Base-by-base conservation (phyloP, 2,113 vertebrate genomes). In the Prunella himalayana region DNA sequence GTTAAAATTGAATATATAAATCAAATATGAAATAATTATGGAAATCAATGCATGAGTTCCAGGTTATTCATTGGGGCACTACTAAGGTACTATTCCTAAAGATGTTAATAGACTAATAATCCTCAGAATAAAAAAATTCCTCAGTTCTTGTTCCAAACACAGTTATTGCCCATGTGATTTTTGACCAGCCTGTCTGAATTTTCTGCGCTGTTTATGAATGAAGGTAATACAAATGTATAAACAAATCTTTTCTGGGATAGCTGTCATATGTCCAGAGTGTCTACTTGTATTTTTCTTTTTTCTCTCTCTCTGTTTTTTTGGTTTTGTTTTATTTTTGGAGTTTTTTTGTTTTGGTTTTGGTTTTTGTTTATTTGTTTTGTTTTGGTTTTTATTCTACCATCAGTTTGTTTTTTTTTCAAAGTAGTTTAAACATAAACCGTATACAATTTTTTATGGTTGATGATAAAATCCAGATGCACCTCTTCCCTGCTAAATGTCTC, bases 231-330 rank as follows among this genome's bases (percentile, higher is more conserved):
- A 76, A 9, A 27, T 6, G 8, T 14, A 6, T 39, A 51, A 65
- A 39, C 15, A 84, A 23, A 30, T 57, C 12, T 60, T 51, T 27
- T 4, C n/a, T 87, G 18, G 18, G 10, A 64, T 27, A 73, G 7
- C 3, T 61, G 13, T 7, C 49, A 15, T 45, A 42, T 79, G 18
- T 54, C 20, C 7, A 39, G 28, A 39, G 41, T 35, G 16, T 8
- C 0, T 70, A 10, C 59, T 69, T 70, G 2, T n/a, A 21, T 25
- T 37, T 31, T 37, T 4, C 0, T 27, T 9, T 39, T 28, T 35
- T 11, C 1, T 16, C 4, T 45, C 5, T 37, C 19, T 13, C 13
- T 6, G 1, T 16, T 4, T 15, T 35, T 22, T 11, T n/a, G 19
- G 31, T 56, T 56, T 21, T 14, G 8, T 28, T 20, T 19, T 28